phyloP scores from a whole-genome alignment of 2,113 vertebrate species.

The Grantiella picta region DNA sequence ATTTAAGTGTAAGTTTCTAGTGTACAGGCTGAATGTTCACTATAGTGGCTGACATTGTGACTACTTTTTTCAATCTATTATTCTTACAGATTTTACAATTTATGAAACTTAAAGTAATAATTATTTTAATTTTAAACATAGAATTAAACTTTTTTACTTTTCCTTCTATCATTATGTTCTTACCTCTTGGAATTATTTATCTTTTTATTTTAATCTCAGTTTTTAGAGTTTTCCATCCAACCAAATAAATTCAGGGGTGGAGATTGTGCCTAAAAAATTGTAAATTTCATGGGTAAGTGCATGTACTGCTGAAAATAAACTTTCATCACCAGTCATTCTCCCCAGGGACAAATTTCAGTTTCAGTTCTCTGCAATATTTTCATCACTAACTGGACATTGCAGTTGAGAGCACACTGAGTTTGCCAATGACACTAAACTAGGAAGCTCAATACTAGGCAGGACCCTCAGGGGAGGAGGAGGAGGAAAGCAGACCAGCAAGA shows the following conservation, averaged over 20 bases:
- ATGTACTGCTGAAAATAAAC: neutral
- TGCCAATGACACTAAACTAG: neutral
- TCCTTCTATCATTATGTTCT: neutral
- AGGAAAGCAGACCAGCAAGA: neutral
- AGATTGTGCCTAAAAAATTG: neutral
- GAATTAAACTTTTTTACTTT: neutral
- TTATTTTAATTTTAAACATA: neutral
- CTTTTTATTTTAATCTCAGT: neutral
- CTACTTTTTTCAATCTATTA: neutral
- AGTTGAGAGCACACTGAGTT: neutral
- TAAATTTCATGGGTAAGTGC: neutral
- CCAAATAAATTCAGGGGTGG: neutral
- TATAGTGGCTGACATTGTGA: neutral
- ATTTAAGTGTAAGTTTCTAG: neutral
- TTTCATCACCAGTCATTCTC: neutral
- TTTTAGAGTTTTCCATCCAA: neutral
- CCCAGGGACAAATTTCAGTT: neutral
- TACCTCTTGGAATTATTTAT: neutral
- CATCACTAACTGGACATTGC: accelerated
- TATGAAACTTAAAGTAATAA: neutral
- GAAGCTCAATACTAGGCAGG: neutral
- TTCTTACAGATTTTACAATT: neutral
- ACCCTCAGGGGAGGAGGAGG: neutral
- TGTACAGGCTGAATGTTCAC: neutral
- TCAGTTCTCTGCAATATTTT: neutral